These are phyloP conservation scores for Pachyrhynchus sulphureomaculatus DNA, from an alignment of 1,140 invertebrate genomes.

Conservation along the genomic window DNA sequence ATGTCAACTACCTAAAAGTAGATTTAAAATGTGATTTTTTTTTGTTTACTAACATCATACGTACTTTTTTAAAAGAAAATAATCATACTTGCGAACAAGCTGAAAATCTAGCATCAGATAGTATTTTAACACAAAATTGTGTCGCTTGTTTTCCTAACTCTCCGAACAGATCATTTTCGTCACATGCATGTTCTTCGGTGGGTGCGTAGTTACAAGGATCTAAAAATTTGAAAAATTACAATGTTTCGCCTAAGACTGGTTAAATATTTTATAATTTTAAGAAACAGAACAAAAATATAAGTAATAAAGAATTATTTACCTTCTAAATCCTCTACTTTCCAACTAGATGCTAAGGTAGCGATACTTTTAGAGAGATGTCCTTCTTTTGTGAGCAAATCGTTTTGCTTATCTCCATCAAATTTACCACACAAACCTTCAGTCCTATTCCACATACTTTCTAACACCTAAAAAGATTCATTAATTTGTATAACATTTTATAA, in stretches of 20 bases:
- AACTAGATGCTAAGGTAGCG: slow-evolving; percentile 62
- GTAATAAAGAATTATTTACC: slow-evolving; percentile 51
- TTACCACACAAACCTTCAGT: slow-evolving; percentile 79
- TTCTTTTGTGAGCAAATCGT: slow-evolving; percentile 69
- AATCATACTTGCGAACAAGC: no score
- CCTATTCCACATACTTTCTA: slow-evolving; percentile 71
- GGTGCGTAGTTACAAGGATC: slow-evolving; percentile 63
- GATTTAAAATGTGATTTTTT: no score
- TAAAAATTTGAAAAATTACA: slow-evolving; percentile 46
- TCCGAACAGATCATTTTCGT: slow-evolving; percentile 36
- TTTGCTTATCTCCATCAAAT: slow-evolving; percentile 67
- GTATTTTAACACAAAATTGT: slow-evolving; percentile 63
- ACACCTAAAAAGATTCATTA: slow-evolving; percentile 52
- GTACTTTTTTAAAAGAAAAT: no score
- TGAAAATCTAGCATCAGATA: slow-evolving; percentile 63
- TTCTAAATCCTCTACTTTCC: slow-evolving; percentile 65
- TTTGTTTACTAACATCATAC: no score
- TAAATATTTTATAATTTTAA: slow-evolving; percentile 23
- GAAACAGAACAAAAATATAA: slow-evolving; percentile 6
- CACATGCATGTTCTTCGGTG: slow-evolving; percentile 56
- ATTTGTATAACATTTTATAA: slow-evolving; percentile 52
- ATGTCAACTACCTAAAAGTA: slow-evolving; percentile 59
- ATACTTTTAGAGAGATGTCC: slow-evolving; percentile 55
- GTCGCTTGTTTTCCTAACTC: slow-evolving; percentile 56
- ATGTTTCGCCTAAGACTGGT: neutral